Evolutionary conservation across 2,797 vertebrate genomes (phyloP), one percentile per base, ranked within the genome.

Genomic region (Oryzias dopingdopingensis): DNA sequence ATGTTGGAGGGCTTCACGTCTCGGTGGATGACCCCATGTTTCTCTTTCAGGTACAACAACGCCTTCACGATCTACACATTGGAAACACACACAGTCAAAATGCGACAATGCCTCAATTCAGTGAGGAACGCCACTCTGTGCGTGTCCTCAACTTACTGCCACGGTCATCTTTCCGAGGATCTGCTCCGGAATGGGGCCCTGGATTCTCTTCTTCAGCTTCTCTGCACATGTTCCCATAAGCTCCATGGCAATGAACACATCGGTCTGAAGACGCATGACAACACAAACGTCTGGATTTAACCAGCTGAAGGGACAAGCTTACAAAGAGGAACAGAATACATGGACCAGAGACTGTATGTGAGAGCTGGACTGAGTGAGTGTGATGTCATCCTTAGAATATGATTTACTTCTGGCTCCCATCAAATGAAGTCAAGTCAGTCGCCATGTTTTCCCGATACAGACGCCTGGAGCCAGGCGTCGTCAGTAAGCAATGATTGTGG

Each of bases 201-300:
- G 95, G 80, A 98, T 95, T 52, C 96, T 91, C 74, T 97, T 97
- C 90, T 98, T 98, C 56, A 98, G 92, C 85, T 98, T 98, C 87
- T 98, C 96, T 0, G 96, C 96, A 40, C 96, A 98, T 0, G 96
- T 98, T 61, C 95, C 96, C 96, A 98, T 98, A 61, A 98, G 89
- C 87, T 98, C 96, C 96, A 98, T 98, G 80, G 95, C 96, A 3
- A 98, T 98, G 80, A 98, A 98, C 42, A 98, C 96, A 10, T 98
- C 96, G 0, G 96, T 98, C 96, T 98, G 74, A 14, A 69, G 2
- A 56, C 0, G 4, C 1, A 63, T 0, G 58, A 10, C 66, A 23
- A 56, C 41, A 66, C 15, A 68, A 2, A 63, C 32, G 8, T 37
- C 32, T 4, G 12, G 42, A 2, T 6, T 51, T 72, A 50, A 77